Evolutionary conservation across 2,797 vertebrate species (phyloP), one percentile per base, ranked within the genome.

Genomic region (Pipistrellus kuhlii): DNA sequence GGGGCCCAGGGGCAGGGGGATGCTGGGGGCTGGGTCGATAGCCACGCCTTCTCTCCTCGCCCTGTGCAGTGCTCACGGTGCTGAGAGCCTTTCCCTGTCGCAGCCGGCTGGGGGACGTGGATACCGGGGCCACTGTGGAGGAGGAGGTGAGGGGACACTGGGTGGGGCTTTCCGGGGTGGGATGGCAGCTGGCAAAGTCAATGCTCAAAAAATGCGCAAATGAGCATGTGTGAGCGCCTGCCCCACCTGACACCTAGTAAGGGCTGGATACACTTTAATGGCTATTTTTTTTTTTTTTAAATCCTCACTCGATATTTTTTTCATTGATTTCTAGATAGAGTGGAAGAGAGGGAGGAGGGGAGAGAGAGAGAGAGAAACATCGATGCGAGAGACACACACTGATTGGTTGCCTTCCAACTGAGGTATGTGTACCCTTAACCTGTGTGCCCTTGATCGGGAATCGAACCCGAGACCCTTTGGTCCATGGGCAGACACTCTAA

Each of bases 1-100:
- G 73, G 81, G 76, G 27, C 71, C 1, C 1, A 41, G 46, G 3
- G 64, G 68, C 5, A 5, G 71, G 66, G 57, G 13, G 41, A 13
- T 25, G 8, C n/a, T 12, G 8, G 72, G 89, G 30, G 6, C 20
- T 0, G 84, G 46, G 53, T 3, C 1, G 5, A 44, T 35, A n/a
- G n/a, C 53, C 38, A 51, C 2, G 2, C 17, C 68, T 57, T 20
- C 9, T 20, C 7, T 20, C 7, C 4, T 6, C 0, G 2, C 23
- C 0, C 96, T 88, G 27, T 4, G 1, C 98, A 99, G 99, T 99
- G 98, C 98, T 99, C 95, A 99, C 99, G 0, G 99, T 99, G 69
- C 98, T 99, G 14, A 98, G 99, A 94, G 99, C 99, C 13, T 99
- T 99, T 94, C 99, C 99, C 0, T 99, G 99, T 97, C 98, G 99